Base-by-base conservation (phyloP, 2,888 invertebrate species). In the Patella ulyssiponensis region DNA sequence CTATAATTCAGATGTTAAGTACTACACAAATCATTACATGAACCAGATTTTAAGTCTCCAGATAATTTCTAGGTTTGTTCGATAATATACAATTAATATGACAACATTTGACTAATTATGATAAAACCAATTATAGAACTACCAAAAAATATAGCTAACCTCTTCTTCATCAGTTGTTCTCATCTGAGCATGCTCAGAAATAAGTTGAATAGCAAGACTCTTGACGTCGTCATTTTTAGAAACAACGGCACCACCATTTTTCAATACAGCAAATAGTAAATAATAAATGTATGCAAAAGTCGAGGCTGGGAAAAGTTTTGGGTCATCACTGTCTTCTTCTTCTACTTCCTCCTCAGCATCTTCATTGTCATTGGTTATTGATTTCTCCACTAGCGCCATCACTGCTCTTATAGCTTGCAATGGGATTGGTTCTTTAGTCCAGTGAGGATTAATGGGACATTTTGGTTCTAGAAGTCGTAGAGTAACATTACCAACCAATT, bases 221-320 rank as follows among this genome's bases (percentile, higher is more conserved):
- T 90, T 83, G 1, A 87, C 77, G 2, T 79, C 81, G 15, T 88
- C 86, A 74, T 88, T 85, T 58, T 81, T 86, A 23, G 84, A 84
- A 33, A 86, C 86, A 51, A 80, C 83, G 58, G 74, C 86, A 17
- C 81, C 88, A 76, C 83, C 87, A 44, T 80, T 83, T 52, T 79
- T 82, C 69, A 92, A 79, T 72, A 90, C 84, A 71, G 83, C 83
- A 52, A 85, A 94, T 5, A 98, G 91, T 85, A 97, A 93, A 17
- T 96, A 95, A 91, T 97, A 97, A 15, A 94, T 93, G 89, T 96
- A 98, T 86, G 95, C 95, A 92, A 97, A 96, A 0, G 95, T 95
- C 1, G 96, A 95, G 0, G 95, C 95, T 1, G 94, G 93, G 84
- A 95, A 93, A 85, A 85, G 74, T 27, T 72, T 71, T 3, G 78